Evolutionary conservation across 2,797 vertebrate species (phyloP).

Genomic region (Brotula barbata): DNA sequence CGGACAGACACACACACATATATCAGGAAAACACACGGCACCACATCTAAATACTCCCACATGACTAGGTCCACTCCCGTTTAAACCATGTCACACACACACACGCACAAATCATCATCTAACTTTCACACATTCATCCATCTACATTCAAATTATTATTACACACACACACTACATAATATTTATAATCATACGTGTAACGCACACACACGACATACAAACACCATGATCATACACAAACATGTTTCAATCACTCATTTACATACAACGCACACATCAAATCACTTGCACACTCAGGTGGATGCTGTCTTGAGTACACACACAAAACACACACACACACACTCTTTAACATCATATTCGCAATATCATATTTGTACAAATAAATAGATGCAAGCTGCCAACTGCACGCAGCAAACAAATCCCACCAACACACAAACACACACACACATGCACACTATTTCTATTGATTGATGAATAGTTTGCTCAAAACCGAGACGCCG

Average conservation of each 20-base stretch:
- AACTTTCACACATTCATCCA: neutral
- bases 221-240: neutral
- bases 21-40: slow-evolving; percentile 32
- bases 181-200: no score
- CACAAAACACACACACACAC: slow-evolving; percentile 17
- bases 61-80: neutral
- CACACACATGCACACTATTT: neutral
- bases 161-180: no score
- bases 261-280: neutral
- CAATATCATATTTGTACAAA: neutral
- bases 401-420: no score
- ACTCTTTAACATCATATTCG: neutral
- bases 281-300: neutral
- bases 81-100: neutral
- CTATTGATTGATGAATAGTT: no score
- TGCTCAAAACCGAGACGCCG: no score
- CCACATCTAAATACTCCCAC: slow-evolving; percentile 33
- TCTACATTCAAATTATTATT: neutral
- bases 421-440: slow-evolving; percentile 20
- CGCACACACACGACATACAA: neutral
- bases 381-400: slow-evolving; percentile 9
- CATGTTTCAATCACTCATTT: no score
- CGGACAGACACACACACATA: slow-evolving; percentile 32
- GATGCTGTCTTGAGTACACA: no score
- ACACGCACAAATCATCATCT: neutral